These are phyloP conservation scores for Okapia johnstoni DNA, from an alignment of 2,113 vertebrate genomes.

Conservation along the genomic window DNA sequence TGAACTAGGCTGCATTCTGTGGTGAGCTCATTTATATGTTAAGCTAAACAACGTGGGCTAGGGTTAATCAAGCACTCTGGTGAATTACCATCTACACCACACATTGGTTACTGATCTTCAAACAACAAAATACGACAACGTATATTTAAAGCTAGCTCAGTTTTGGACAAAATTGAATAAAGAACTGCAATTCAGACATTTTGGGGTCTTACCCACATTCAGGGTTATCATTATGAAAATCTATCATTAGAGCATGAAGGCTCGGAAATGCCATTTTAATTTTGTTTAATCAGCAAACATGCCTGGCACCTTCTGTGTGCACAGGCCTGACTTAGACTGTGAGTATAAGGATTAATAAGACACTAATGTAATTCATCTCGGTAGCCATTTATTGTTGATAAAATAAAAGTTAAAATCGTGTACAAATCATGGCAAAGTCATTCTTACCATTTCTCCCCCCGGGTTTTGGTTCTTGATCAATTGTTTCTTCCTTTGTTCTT, in stretches of 20 bases:
- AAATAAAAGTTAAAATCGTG: background rate
- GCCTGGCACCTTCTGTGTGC: background rate
- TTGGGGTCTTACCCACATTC: conserved; percentile 11
- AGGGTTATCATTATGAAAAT: conserved; percentile 59
- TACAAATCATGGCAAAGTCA: background rate
- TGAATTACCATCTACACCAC: conserved; percentile 34
- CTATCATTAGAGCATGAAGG: conserved; percentile 56
- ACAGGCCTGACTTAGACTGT: background rate
- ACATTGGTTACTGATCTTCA: conserved; percentile 55
- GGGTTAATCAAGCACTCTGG: conserved; percentile 39
- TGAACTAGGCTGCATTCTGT: background rate
- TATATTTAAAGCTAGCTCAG: conserved; percentile 60
- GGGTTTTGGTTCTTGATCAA: background rate
- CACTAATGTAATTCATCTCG: background rate
- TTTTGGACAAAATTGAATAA: conserved; percentile 53
- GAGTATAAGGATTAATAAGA: background rate
- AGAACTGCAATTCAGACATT: conserved; percentile 53
- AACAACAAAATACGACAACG: conserved; percentile 38
- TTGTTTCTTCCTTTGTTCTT: background rate
- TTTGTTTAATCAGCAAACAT: conserved; percentile 53
- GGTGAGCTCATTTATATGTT: conserved; percentile 31
- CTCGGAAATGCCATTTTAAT: conserved; percentile 48
- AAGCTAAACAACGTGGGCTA: conserved; percentile 43
- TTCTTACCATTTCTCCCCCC: background rate
- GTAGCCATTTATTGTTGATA: background rate